Evolutionary conservation across 2,888 invertebrate species (phyloP), one percentile per base, ranked within the genome.

Genomic region (Drosophila pegasa): DNA sequence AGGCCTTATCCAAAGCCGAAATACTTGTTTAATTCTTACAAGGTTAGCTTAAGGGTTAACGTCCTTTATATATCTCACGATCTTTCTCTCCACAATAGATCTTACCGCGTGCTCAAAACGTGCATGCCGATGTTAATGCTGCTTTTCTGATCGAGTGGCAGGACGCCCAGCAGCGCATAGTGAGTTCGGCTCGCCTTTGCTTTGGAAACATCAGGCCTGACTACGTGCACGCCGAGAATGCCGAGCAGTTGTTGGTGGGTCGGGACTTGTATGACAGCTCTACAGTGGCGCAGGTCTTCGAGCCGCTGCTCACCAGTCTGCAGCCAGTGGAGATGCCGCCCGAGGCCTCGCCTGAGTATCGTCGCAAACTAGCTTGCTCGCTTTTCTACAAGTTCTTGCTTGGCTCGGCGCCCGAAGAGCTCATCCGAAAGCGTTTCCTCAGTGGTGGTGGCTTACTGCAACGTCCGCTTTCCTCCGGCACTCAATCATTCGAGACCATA

Each of bases 321-420:
- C 88, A 93, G 2, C 95, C 97, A 0, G 94, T 94, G 56, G 93
- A 93, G 18, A 91, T 93, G 16, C 93, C 94, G 0, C 95, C 96
- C 0, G 95, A 96, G 84, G 94, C 96, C 0, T 94, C 94, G 0
- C 94, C 95, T 0, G 93, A 93, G 41, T 97, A 95, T 83, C 94
- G 97, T 20, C 95, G 94, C 85, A 93, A 93, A 10, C 92, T 98
- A 5, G 96, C 97, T 0, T 93, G 95, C 61, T 94, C 95, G 9
- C 92, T 98, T 12, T 95, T 97, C 87, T 98, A 97, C 90, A 97
- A 97, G 93, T 94, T 93, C 58, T 84, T 95, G 27, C 87, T 96
- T 33, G 93, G 93, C 45, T 91, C 95, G 20, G 93, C 94, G 16
- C 95, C 95, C 0, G 83, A 89, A 0, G 92, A 93, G 2, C 92